Conservation (phyloP, 2,113 vertebrate genomes). For the Clinocottus analis region DNA sequence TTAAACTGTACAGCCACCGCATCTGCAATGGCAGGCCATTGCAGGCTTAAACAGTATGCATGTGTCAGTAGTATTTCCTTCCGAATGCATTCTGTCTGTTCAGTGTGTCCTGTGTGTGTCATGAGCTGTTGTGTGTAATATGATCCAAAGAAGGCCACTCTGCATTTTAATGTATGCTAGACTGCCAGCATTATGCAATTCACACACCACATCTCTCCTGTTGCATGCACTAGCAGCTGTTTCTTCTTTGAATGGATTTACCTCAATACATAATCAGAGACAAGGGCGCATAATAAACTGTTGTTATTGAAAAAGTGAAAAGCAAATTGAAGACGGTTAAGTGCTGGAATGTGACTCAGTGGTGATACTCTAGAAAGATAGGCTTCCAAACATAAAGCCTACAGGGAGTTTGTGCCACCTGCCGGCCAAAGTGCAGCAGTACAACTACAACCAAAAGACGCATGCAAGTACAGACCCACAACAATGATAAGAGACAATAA, state of each 20-base stretch:
- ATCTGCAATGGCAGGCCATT: not conserved
- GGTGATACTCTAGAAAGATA: not conserved
- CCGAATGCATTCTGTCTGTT: not conserved
- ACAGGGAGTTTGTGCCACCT: slow-evolving; percentile 40
- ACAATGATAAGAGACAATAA: not conserved
- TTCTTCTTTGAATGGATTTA: not conserved
- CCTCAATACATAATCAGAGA: not conserved
- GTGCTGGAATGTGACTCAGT: not conserved
- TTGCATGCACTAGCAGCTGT: not conserved
- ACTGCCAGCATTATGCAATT: slow-evolving; percentile 9
- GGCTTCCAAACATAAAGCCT: not conserved
- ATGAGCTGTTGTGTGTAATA: not conserved
- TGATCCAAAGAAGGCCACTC: not conserved
- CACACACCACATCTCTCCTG: not conserved
- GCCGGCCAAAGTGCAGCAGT: slow-evolving; percentile 27
- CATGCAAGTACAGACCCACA: not conserved
- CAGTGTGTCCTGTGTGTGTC: not conserved
- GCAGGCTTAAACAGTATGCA: not conserved
- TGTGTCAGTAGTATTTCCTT: not conserved
- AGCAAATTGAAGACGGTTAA: not conserved
- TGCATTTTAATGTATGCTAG: slow-evolving; percentile 5
- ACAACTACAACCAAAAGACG: not conserved
- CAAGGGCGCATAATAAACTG: not conserved
- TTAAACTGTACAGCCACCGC: not conserved
- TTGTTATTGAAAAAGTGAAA: not conserved